Evolutionary conservation across 2,113 vertebrate species (phyloP).

Genomic region (Megaceryle torquata): DNA sequence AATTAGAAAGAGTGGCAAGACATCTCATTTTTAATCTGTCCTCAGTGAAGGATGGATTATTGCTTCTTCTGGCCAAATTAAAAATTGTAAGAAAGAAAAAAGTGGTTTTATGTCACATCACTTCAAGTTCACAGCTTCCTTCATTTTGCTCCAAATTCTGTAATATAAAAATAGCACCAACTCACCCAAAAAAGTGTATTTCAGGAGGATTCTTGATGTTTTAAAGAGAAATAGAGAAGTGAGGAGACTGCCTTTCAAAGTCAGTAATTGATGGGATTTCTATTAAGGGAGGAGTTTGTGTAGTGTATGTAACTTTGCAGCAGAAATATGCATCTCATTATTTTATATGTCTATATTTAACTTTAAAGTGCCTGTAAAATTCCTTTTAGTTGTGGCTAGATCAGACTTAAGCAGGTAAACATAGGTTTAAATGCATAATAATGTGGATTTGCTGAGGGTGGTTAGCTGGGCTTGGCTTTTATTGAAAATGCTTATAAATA

Average conservation of each 20-base stretch:
- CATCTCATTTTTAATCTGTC: background rate
- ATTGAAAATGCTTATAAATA: background rate
- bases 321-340: conserved; percentile 4
- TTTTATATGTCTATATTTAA: background rate
- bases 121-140: background rate
- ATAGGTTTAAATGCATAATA: background rate
- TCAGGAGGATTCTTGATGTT: background rate
- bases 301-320: background rate
- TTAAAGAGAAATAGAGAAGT: background rate
- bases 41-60: background rate
- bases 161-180: background rate
- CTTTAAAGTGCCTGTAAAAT: background rate
- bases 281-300: background rate
- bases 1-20: background rate
- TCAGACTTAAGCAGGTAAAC: background rate
- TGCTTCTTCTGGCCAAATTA: background rate
- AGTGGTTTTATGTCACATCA: background rate
- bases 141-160: background rate
- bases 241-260: background rate
- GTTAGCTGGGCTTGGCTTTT: background rate
- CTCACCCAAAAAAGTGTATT: background rate
- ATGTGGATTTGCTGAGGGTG: background rate
- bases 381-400: background rate
- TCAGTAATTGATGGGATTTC: conserved; percentile 5
- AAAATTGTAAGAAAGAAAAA: background rate